Percentiles rank a stretch among this genome's conserved stretches.
phyloP scores from a whole-genome alignment of 2,888 invertebrate genomes.

The Sesia bembeciformis region DNA sequence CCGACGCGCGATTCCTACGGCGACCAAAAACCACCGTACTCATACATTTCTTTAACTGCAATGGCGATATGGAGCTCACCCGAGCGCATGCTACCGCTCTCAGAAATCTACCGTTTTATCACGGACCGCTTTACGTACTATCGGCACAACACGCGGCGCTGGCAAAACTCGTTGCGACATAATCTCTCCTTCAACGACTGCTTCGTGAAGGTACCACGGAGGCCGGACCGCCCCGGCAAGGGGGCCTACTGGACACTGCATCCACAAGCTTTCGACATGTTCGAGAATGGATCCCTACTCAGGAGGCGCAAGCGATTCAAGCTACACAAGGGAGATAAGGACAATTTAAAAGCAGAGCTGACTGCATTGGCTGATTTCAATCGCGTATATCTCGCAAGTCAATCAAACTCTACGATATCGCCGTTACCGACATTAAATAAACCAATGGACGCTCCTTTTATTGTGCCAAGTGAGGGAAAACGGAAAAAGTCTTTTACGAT shows the following conservation, averaged over 20 bases:
- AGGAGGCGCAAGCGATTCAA: slow-evolving; percentile 88
- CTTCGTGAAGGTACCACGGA: slow-evolving; percentile 90
- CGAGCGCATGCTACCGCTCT: slow-evolving; percentile 88
- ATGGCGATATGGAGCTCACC: slow-evolving; percentile 96
- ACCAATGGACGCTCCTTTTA: slow-evolving; percentile 13
- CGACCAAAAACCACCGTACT: slow-evolving; percentile 97
- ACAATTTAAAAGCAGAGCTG: slow-evolving; percentile 79
- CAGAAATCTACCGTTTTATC: slow-evolving; percentile 81
- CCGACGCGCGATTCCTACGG: slow-evolving; percentile 95
- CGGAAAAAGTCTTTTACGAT: slow-evolving; percentile 86
- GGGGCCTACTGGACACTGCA: slow-evolving; percentile 91
- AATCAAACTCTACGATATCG: slow-evolving; percentile 27
- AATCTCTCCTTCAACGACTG: slow-evolving; percentile 97
- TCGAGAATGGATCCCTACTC: slow-evolving; percentile 87
- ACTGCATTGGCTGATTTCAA: slow-evolving; percentile 84
- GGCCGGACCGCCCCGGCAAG: slow-evolving; percentile 87
- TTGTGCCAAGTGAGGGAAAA: slow-evolving; percentile 23
- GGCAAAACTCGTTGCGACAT: slow-evolving; percentile 89
- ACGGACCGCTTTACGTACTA: slow-evolving; percentile 93
- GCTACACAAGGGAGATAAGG: slow-evolving; percentile 79
- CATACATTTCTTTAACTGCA: slow-evolving; percentile 95
- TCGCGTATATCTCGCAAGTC: slow-evolving; percentile 77
- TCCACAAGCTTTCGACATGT: slow-evolving; percentile 88
- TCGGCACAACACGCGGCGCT: slow-evolving; percentile 89
- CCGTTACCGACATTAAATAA: slow-evolving; percentile 23